phyloP scores from a whole-genome alignment of 2,113 vertebrate species.

The Oryzias woworae region DNA sequence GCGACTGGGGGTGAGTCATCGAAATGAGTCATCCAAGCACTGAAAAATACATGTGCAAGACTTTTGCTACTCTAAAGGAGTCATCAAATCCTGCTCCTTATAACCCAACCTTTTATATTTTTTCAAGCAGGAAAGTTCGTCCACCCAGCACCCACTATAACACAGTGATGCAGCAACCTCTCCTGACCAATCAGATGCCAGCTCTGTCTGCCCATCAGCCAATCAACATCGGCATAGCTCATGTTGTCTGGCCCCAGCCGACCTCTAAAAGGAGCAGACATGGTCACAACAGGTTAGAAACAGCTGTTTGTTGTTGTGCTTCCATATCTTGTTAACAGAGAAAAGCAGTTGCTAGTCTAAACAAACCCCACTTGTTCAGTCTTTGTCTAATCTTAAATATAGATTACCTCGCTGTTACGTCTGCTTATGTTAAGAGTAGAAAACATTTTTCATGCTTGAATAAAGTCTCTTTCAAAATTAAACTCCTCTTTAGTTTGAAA shows the following conservation, averaged over 20 bases:
- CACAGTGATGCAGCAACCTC: conserved; percentile 86
- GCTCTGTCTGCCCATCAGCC: conserved; percentile 91
- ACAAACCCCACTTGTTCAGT: too few species aligned
- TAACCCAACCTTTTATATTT: neutral
- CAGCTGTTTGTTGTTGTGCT: neutral
- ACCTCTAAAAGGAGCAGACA: conserved; percentile 87
- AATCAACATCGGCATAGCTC: conserved; percentile 94
- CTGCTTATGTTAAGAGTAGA: too few species aligned
- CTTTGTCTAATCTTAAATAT: too few species aligned
- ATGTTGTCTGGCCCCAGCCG: conserved; percentile 94
- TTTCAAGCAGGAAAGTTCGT: conserved; percentile 82
- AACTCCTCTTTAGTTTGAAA: too few species aligned
- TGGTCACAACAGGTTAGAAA: conserved; percentile 86
- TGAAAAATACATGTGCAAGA: conserved; percentile 8
- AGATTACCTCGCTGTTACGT: too few species aligned
- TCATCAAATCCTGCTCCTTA: too few species aligned
- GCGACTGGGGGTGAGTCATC: conserved; percentile 91
- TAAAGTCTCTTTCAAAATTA: too few species aligned
- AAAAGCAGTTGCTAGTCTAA: neutral
- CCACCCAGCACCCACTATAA: conserved; percentile 87
- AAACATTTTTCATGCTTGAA: too few species aligned
- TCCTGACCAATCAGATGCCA: conserved; percentile 89
- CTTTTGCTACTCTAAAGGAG: neutral
- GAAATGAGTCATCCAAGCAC: conserved; percentile 39
- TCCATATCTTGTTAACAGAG: neutral